phyloP scores from a whole-genome alignment of 2,888 invertebrate species.

The Pomacea canaliculata region DNA sequence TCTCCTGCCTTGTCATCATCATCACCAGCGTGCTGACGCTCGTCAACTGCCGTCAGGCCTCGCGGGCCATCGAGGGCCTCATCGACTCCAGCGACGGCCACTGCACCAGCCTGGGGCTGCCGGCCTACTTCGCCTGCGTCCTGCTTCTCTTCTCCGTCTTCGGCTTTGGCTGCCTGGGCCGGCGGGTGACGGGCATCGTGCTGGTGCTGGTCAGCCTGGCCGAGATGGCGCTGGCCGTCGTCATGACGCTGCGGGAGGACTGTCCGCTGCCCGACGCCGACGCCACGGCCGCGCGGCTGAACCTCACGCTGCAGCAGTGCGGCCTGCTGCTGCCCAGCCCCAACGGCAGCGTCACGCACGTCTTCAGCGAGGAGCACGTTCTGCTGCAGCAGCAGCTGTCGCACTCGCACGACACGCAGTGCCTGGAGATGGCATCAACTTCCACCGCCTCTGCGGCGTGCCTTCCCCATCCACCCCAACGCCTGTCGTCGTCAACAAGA shows the following conservation, averaged over 20 bases:
- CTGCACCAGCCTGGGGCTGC: slow-evolving; percentile 34
- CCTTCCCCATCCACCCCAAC: neutral
- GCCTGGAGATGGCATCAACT: neutral
- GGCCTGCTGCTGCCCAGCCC: neutral
- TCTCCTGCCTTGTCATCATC: slow-evolving; percentile 23
- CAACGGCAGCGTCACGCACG: neutral
- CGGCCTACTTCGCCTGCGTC: slow-evolving; percentile 33
- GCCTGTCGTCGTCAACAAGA: neutral
- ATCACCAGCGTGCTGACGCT: slow-evolving; percentile 27
- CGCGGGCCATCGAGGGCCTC: slow-evolving; percentile 18
- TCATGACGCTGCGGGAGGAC: slow-evolving; percentile 13
- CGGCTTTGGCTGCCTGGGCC: slow-evolving; percentile 35
- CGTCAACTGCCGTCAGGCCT: slow-evolving; percentile 24
- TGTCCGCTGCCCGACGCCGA: neutral
- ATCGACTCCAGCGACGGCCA: slow-evolving; percentile 9
- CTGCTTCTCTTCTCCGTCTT: slow-evolving; percentile 30
- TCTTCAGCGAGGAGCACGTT: slow-evolving; percentile 3
- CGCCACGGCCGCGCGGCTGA: neutral
- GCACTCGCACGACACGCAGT: neutral
- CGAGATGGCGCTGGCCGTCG: slow-evolving; percentile 17
- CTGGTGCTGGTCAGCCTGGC: slow-evolving; percentile 19
- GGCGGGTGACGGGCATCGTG: slow-evolving; percentile 28
- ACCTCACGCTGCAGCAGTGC: slow-evolving; percentile 9
- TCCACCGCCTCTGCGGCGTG: neutral
- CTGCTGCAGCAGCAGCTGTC: neutral